These are phyloP conservation scores for Hirtodrosophila cameraria DNA, from an alignment of 2,888 invertebrate genomes.

Conservation along the genomic window DNA sequence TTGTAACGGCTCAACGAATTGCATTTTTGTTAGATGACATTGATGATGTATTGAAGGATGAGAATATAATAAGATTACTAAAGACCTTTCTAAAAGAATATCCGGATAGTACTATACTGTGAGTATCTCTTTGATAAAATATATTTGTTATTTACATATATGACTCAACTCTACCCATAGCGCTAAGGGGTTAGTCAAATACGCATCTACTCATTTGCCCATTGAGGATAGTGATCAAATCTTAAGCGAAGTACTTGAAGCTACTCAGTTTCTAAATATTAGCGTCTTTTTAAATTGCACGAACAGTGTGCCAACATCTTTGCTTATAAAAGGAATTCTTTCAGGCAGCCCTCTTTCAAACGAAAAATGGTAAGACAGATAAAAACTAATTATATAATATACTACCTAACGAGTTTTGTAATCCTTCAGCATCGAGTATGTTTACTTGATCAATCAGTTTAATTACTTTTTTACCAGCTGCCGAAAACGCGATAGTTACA, in stretches of 20 bases:
- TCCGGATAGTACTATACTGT: conserved; percentile 34
- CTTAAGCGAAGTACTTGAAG: conserved; percentile 31
- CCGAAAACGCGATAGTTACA: conserved; percentile 35
- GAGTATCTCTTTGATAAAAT: conserved; percentile 8
- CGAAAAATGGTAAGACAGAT: conserved; percentile 31
- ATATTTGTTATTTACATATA: neutral
- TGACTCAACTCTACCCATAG: conserved; percentile 7
- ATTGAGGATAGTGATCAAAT: conserved; percentile 33
- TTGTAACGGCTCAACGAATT: conserved; percentile 32
- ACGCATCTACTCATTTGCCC: conserved; percentile 15
- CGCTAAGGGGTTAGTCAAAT: conserved; percentile 33
- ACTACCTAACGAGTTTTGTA: neutral
- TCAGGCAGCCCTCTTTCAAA: conserved; percentile 29
- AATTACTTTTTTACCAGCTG: conserved; percentile 44
- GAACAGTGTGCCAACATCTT: conserved; percentile 23
- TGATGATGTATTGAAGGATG: conserved; percentile 12
- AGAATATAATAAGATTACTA: conserved; percentile 21
- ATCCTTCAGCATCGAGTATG: conserved; percentile 35
- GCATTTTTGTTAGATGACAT: conserved; percentile 8
- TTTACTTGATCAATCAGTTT: conserved; percentile 44
- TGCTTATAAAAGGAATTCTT: conserved; percentile 33
- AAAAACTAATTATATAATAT: neutral
- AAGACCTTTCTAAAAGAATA: conserved; percentile 20
- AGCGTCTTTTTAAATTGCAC: conserved; percentile 18
- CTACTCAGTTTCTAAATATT: conserved; percentile 22